Conservation (phyloP, 2,113 vertebrate species). For the Beaufortia kweichowensis region DNA sequence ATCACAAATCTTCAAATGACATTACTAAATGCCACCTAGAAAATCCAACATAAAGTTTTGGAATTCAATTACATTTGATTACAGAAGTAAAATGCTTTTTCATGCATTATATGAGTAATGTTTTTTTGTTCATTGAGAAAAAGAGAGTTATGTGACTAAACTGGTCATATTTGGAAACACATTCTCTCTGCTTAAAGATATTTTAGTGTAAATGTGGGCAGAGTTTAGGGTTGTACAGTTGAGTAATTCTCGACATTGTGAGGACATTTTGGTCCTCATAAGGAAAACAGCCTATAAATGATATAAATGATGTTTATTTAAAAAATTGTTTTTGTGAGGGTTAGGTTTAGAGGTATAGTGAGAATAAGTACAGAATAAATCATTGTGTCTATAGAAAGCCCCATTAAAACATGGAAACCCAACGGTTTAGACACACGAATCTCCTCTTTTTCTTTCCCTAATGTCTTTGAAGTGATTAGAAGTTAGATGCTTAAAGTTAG, state of each 20-base stretch:
- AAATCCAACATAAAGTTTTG: too few species aligned
- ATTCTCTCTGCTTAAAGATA: not conserved
- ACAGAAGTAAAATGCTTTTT: not conserved
- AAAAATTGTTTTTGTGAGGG: too few species aligned
- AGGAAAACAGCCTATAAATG: too few species aligned
- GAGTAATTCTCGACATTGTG: too few species aligned
- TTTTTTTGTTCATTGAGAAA: not conserved
- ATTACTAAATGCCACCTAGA: too few species aligned
- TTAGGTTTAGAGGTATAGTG: too few species aligned
- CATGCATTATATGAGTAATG: not conserved
- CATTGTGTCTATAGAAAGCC: too few species aligned
- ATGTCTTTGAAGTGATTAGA: conserved; percentile 45
- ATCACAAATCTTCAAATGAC: too few species aligned
- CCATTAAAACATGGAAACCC: too few species aligned
- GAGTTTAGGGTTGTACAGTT: conserved; percentile 36
- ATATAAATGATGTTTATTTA: too few species aligned
- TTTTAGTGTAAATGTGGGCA: conserved; percentile 31
- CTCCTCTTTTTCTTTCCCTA: conserved; percentile 38
- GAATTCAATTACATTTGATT: not conserved
- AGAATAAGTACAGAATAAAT: too few species aligned
- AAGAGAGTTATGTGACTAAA: conserved; percentile 4
- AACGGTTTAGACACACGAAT: conserved; percentile 46
- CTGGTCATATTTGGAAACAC: conserved; percentile 4
- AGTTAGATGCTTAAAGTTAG: conserved; percentile 56
- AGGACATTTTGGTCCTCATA: too few species aligned